These are phyloP conservation scores for Esox lucius DNA, from an alignment of 2,797 vertebrate genomes.

Conservation along the genomic window DNA sequence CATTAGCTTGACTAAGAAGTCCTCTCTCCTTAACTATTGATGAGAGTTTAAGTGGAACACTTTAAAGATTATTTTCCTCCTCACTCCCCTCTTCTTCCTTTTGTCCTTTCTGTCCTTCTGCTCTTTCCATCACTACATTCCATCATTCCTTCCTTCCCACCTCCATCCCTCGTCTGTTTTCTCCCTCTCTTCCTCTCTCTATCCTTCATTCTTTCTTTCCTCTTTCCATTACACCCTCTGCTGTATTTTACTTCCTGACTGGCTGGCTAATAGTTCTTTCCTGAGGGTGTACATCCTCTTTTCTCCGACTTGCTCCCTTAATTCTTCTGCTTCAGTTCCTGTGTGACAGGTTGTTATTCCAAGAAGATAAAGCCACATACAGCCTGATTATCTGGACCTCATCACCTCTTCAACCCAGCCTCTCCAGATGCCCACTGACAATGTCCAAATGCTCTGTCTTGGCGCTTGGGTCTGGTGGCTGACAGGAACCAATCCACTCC, in stretches of 20 bases:
- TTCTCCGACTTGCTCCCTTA: too few species aligned
- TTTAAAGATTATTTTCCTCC: conserved; percentile 50
- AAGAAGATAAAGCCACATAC: too few species aligned
- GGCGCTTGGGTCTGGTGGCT: too few species aligned
- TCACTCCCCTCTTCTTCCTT: conserved; percentile 3
- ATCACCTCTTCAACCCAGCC: not conserved
- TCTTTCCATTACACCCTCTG: not conserved
- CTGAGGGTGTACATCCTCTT: too few species aligned
- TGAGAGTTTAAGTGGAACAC: conserved; percentile 77
- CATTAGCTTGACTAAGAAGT: conserved; percentile 55
- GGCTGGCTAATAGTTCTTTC: too few species aligned
- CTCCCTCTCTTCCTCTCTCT: not conserved
- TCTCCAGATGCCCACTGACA: conserved; percentile 1
- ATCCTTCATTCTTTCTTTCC: not conserved
- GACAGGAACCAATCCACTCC: conserved; percentile 20
- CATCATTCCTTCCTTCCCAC: not conserved
- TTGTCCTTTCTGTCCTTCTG: not conserved
- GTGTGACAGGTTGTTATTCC: not conserved
- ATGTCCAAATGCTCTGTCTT: too few species aligned
- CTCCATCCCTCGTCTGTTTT: not conserved
- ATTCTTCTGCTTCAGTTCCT: not conserved
- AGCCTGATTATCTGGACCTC: not conserved
- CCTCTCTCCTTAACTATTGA: conserved; percentile 77
- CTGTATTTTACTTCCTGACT: not conserved
- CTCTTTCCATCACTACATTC: too few species aligned